These are phyloP conservation scores for Idaea aversata DNA, from an alignment of 2,888 invertebrate genomes.

Conservation along the genomic window DNA sequence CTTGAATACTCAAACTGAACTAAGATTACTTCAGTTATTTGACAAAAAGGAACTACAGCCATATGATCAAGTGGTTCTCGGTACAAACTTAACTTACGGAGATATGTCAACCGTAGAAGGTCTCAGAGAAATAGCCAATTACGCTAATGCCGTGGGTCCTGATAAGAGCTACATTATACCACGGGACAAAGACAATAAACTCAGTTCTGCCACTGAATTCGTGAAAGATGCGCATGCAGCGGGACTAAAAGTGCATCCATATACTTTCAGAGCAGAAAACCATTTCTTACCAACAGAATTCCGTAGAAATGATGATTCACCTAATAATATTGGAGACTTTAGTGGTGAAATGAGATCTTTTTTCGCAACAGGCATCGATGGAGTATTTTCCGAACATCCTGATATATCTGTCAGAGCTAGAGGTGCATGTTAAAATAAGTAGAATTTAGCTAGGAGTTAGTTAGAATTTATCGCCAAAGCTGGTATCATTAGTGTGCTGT, in stretches of 20 bases:
- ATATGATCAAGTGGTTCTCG: slow-evolving; percentile 50
- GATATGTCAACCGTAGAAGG: slow-evolving; percentile 64
- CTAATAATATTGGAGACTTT: slow-evolving; percentile 49
- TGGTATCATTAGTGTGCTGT: too few relatives aligned
- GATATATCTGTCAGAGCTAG: slow-evolving; percentile 50
- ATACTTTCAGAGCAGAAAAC: slow-evolving; percentile 48
- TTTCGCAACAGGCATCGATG: slow-evolving; percentile 63
- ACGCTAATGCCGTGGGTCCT: slow-evolving; percentile 68
- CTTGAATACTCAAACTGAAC: slow-evolving; percentile 54
- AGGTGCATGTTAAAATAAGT: slow-evolving; percentile 11
- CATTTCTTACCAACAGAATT: neutral
- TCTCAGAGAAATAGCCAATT: slow-evolving; percentile 56
- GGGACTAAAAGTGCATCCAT: slow-evolving; percentile 66
- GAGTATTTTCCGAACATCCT: slow-evolving; percentile 68
- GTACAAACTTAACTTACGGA: slow-evolving; percentile 55
- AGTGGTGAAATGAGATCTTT: slow-evolving; percentile 57
- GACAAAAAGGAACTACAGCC: slow-evolving; percentile 41
- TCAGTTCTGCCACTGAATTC: slow-evolving; percentile 55
- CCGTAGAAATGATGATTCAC: slow-evolving; percentile 15
- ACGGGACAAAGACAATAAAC: slow-evolving; percentile 46
- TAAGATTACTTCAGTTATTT: slow-evolving; percentile 59
- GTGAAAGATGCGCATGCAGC: slow-evolving; percentile 59
- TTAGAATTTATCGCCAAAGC: too few relatives aligned
- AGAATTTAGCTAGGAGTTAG: too few relatives aligned
- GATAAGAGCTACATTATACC: slow-evolving; percentile 68